phyloP scores from a whole-genome alignment of 2,113 vertebrate genomes.

The Poecile atricapillus region DNA sequence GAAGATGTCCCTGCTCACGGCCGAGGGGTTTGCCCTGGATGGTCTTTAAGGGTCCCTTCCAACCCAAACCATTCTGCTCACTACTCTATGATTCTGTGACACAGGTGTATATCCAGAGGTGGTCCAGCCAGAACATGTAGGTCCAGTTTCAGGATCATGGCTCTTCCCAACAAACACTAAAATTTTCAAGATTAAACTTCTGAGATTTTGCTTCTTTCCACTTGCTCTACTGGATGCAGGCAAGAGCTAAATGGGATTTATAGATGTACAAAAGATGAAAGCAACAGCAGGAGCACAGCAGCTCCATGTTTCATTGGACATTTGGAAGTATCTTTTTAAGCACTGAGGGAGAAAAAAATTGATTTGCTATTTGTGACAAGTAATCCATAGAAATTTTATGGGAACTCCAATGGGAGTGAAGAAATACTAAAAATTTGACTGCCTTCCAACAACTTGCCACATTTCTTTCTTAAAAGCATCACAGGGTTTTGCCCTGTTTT shows the following conservation, averaged over 20 bases:
- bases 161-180: neutral
- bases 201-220: neutral
- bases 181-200: neutral
- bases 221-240: neutral
- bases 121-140: neutral
- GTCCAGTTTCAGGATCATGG: neutral
- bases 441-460: neutral
- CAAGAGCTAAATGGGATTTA: neutral
- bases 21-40: rapidly evolving
- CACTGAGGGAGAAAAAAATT: neutral
- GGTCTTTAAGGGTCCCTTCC: neutral
- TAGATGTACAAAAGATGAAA: neutral
- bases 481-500: neutral
- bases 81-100: rapidly evolving
- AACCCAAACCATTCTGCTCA: neutral
- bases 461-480: neutral
- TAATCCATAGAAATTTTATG: neutral
- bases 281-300: neutral
- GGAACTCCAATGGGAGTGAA: neutral
- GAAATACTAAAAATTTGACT: neutral
- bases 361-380: neutral
- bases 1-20: neutral
- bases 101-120: neutral
- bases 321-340: neutral
- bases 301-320: neutral